phyloP scores from a whole-genome alignment of 2,113 vertebrate genomes.

The Lynx canadensis region DNA sequence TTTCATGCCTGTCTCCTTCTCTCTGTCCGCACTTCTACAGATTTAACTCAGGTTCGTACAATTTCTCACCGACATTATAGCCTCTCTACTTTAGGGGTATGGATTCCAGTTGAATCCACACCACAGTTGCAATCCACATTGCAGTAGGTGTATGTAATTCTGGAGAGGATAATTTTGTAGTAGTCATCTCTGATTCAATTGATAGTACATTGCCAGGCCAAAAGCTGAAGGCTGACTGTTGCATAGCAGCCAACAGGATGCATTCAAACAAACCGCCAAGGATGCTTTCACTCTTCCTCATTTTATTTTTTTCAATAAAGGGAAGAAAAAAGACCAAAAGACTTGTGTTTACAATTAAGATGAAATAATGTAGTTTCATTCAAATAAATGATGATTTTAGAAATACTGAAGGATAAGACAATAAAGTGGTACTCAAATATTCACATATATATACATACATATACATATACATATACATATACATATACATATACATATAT shows the following conservation, averaged over 20 bases:
- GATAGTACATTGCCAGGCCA: background rate
- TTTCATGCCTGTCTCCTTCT: background rate
- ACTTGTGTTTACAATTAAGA: background rate
- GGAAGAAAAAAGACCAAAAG: background rate
- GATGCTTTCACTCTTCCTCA: background rate
- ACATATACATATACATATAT: background rate
- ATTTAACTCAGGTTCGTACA: background rate
- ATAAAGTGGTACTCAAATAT: background rate
- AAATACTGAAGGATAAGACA: background rate
- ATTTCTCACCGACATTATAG: background rate
- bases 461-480: rapidly evolving
- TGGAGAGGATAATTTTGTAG: background rate
- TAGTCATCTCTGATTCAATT: background rate
- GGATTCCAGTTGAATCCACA: background rate
- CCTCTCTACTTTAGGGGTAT: background rate
- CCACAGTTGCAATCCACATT: background rate
- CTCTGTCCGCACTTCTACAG: background rate
- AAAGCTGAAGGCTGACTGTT: background rate
- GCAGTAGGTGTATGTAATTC: background rate
- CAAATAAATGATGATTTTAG: background rate
- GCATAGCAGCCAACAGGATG: background rate
- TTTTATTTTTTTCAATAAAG: background rate
- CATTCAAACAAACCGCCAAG: background rate
- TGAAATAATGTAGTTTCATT: background rate
- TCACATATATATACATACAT: too few relatives aligned